Base-by-base conservation (phyloP, 2,888 invertebrate genomes). In the Lasiommata megera region DNA sequence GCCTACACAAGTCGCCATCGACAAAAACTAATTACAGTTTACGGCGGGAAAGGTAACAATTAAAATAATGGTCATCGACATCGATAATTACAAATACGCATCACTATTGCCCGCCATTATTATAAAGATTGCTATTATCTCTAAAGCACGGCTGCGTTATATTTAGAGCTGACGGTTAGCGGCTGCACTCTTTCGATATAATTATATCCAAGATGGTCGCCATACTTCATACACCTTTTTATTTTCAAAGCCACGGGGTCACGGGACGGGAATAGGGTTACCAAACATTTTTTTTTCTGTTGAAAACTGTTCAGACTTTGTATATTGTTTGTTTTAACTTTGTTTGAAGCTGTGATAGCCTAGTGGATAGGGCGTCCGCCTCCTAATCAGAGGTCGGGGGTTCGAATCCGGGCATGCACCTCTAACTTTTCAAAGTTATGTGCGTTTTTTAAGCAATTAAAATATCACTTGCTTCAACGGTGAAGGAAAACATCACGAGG, bases 81-180 rank as follows among this genome's bases (percentile, higher is more conserved):
- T 82, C 79, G 79, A 78, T 73, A 72, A 76, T 61, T 55, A 65
- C 53, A 50, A 56, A 54, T 55, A 55, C 38, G 67, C 87, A 82
- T 82, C 85, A 84, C 88, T 86, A 84, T 72, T 46, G 69, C 73
- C 71, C 75, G 67, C 79, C 80, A 83, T 82, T 82, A 81, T 81
- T 83, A 84, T 87, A 88, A 88, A 88, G 85, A 88, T 89, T 85
- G 85, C 86, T 88, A 89, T 89, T 89, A 89, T 85, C 78, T 84
- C 79, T 82, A 83, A 83, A 82, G 82, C 78, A 74, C 71, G 77
- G 78, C 74, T 73, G 65, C 66, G 72, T 65, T 79, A 80, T 82
- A 79, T 81, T 80, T 79, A 80, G 76, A 76, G 82, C 84, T 85
- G 86, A 81, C 82, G 84, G 78, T 81, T 77, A 76, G 74, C 82